Conservation (phyloP, 1,140 invertebrate genomes). For the Dendroctonus valens region DNA sequence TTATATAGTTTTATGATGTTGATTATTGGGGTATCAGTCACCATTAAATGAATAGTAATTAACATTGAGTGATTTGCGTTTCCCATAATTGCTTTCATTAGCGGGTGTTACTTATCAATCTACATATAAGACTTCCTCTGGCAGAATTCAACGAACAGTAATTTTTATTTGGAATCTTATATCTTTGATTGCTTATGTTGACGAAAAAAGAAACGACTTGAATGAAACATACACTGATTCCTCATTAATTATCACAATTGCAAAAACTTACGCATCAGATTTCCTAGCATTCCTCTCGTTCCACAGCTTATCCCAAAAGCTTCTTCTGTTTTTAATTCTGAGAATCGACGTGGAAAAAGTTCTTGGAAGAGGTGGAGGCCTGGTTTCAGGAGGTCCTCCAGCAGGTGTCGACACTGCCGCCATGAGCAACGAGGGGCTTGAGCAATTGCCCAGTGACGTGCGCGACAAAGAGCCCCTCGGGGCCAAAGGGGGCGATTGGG, state of each 20-base stretch:
- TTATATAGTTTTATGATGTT: too few species aligned
- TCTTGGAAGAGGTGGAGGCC: constrained; percentile 60
- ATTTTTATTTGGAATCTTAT: too few species aligned
- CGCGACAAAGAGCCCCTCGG: constrained; percentile 45
- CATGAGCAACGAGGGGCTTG: constrained; percentile 56
- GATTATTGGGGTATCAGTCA: too few species aligned
- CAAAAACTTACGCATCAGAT: constrained; percentile 21
- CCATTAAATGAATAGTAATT: too few species aligned
- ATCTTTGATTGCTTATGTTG: too few species aligned
- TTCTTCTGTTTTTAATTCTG: constrained; percentile 64
- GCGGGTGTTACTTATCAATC: too few species aligned
- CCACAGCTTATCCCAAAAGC: constrained; percentile 83
- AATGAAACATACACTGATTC: too few species aligned
- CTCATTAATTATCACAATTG: background rate
- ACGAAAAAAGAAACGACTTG: too few species aligned
- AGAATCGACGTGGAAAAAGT: constrained; percentile 78
- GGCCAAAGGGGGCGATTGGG: constrained; percentile 40
- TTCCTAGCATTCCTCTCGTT: constrained; percentile 61
- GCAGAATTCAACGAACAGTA: too few species aligned
- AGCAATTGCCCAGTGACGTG: constrained; percentile 48
- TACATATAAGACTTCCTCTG: too few species aligned
- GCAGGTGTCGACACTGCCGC: constrained; percentile 53
- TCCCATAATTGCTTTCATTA: too few species aligned
- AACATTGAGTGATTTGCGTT: too few species aligned
- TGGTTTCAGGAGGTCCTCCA: constrained; percentile 33